Conservation (phyloP, 1,140 invertebrate species). For the Chironomus striatipennis region DNA sequence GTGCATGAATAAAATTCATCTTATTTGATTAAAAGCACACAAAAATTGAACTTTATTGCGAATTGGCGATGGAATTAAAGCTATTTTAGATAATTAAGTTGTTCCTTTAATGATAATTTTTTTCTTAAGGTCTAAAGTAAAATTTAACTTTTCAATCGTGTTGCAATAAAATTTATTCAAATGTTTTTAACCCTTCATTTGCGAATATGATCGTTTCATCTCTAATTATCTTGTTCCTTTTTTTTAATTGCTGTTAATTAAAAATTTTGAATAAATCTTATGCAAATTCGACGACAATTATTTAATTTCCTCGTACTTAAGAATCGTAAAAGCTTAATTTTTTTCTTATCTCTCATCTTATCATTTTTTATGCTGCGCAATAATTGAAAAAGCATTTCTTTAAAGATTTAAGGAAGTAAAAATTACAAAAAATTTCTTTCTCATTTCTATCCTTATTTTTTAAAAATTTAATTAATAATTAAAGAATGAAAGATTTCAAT, state of each 20-base stretch:
- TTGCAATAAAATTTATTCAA: too few relatives aligned
- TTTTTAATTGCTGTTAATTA: not conserved
- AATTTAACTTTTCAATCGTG: too few relatives aligned
- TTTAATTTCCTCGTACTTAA: not conserved
- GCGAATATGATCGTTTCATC: not conserved
- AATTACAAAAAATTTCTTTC: constrained; percentile 4
- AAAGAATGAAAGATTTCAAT: not conserved
- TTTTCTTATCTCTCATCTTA: not conserved
- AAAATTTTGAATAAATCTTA: not conserved
- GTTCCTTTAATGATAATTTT: too few relatives aligned
- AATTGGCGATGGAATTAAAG: too few relatives aligned
- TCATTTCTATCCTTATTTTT: not conserved
- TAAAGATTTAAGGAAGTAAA: not conserved
- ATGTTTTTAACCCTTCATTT: not conserved
- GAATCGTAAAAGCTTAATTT: not conserved
- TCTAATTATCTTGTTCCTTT: not conserved
- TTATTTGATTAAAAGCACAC: too few relatives aligned
- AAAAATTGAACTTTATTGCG: too few relatives aligned
- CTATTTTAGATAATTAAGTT: too few relatives aligned
- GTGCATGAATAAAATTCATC: too few relatives aligned
- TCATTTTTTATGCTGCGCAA: constrained; percentile 7
- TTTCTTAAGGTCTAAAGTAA: too few relatives aligned
- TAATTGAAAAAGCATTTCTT: constrained; percentile 16
- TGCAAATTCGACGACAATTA: not conserved
- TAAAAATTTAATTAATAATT: not conserved